Evolutionary conservation across 2,113 vertebrate genomes (phyloP).

Genomic region (Lepisosteus oculatus): DNA sequence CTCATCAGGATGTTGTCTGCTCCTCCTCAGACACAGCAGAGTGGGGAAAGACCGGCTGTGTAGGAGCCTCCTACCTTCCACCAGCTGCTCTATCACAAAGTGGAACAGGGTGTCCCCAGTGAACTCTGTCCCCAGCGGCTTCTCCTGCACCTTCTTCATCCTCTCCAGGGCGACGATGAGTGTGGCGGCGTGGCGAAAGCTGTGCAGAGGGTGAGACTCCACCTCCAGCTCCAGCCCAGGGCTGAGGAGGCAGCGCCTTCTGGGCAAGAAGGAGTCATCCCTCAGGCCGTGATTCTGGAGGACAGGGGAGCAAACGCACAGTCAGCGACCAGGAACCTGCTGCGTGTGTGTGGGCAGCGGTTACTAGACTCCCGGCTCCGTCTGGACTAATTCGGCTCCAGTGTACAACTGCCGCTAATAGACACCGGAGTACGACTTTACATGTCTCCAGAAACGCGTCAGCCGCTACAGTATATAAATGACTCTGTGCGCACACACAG

Average conservation of each 20-base stretch:
- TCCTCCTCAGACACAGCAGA: too few relatives aligned
- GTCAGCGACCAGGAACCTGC: neutral
- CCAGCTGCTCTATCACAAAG: conserved; percentile 43
- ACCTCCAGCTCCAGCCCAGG: conserved; percentile 35
- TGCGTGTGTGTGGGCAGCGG: neutral
- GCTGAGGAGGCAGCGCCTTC: conserved; percentile 23
- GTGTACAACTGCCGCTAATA: too few relatives aligned
- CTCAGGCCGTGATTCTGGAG: neutral
- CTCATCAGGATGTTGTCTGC: too few relatives aligned
- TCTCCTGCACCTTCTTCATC: conserved; percentile 23
- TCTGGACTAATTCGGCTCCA: too few relatives aligned
- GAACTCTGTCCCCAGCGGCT: conserved; percentile 32
- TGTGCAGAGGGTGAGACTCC: conserved; percentile 32
- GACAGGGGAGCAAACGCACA: neutral
- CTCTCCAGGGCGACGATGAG: conserved; percentile 50
- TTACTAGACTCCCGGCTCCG: too few relatives aligned
- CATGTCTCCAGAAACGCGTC: too few relatives aligned
- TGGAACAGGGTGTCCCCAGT: conserved; percentile 44
- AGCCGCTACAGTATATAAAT: too few relatives aligned
- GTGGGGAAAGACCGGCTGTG: neutral
- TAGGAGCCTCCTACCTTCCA: conserved; percentile 47
- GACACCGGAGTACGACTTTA: too few relatives aligned
- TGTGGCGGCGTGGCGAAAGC: conserved; percentile 39
- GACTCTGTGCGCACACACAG: too few relatives aligned
- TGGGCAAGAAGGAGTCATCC: neutral